A percentile compares a stretch with the other conserved stretches of the same genome.
Evolutionary conservation across 2,797 vertebrate genomes (phyloP).

Genomic region (Aphelocoma californica): DNA sequence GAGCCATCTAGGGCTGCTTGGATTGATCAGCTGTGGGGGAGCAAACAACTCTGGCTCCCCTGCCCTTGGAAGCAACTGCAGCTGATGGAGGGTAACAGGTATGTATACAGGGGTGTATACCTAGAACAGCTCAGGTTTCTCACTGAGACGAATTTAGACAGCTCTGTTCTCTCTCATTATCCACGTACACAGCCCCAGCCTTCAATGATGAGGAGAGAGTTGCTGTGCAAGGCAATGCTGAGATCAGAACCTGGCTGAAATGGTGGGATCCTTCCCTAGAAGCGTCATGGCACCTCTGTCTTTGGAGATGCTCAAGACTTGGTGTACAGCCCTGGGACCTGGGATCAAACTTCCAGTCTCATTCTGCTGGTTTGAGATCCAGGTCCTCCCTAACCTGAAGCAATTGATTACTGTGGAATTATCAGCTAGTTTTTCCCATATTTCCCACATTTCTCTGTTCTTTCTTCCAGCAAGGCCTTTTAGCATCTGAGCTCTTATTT

Average conservation of each 20-base stretch:
- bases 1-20: background rate
- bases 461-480: background rate
- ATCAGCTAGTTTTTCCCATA: background rate
- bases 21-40: background rate
- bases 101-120: background rate
- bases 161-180: background rate
- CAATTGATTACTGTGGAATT: background rate
- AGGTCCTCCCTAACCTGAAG: background rate
- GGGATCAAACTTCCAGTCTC: background rate
- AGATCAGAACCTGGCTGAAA: background rate
- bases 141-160: background rate
- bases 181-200: background rate
- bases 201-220: background rate
- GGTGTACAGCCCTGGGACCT: background rate
- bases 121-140: background rate
- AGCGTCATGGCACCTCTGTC: background rate
- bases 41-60: background rate
- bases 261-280: background rate
- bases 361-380: background rate
- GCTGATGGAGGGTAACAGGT: background rate
- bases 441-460: background rate
- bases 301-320: background rate
- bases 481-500: background rate
- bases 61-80: background rate
- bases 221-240: rapidly evolving